Percentiles rank a stretch among this genome's conserved stretches.
Conservation (phyloP, 2,888 invertebrate species). For the Melanotus villosus region DNA sequence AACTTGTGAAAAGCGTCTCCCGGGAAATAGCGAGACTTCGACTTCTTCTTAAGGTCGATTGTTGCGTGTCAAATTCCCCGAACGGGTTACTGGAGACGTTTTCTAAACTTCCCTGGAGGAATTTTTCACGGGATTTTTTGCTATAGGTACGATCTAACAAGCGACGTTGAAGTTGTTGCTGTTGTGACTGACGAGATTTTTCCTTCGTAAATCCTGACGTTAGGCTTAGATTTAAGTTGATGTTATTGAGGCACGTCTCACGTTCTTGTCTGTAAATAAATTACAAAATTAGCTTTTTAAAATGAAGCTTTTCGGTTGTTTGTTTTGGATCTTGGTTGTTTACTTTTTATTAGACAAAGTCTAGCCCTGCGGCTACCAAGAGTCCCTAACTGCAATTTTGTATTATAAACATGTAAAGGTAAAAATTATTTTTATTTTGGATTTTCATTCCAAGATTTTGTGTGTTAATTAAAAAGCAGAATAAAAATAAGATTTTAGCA, state of each 20-base stretch:
- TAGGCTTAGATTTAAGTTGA: slow-evolving; percentile 56
- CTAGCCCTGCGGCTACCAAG: no score
- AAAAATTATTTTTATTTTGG: no score
- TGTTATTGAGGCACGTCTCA: slow-evolving; percentile 64
- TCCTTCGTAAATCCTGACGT: slow-evolving; percentile 50
- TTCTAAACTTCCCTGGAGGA: slow-evolving; percentile 62
- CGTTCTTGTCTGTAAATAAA: slow-evolving; percentile 61
- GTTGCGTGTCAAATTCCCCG: slow-evolving; percentile 52
- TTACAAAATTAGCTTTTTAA: no score
- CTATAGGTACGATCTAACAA: slow-evolving; percentile 39
- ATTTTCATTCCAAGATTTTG: no score
- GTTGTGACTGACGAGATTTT: slow-evolving; percentile 19
- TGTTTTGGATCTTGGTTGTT: no score
- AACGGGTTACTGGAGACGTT: slow-evolving; percentile 64
- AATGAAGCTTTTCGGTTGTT: no score
- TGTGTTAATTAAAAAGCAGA: no score
- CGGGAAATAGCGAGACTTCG: slow-evolving; percentile 83
- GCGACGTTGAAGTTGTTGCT: slow-evolving; percentile 6
- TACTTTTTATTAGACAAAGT: no score
- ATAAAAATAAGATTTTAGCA: no score
- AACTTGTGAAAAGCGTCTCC: slow-evolving; percentile 82
- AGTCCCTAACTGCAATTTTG: no score
- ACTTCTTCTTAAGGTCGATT: slow-evolving; percentile 73
- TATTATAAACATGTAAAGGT: no score
- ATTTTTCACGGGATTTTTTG: slow-evolving; percentile 40